Evolutionary conservation across 2,113 vertebrate genomes (phyloP).

Genomic region (Dicaeum eximium): DNA sequence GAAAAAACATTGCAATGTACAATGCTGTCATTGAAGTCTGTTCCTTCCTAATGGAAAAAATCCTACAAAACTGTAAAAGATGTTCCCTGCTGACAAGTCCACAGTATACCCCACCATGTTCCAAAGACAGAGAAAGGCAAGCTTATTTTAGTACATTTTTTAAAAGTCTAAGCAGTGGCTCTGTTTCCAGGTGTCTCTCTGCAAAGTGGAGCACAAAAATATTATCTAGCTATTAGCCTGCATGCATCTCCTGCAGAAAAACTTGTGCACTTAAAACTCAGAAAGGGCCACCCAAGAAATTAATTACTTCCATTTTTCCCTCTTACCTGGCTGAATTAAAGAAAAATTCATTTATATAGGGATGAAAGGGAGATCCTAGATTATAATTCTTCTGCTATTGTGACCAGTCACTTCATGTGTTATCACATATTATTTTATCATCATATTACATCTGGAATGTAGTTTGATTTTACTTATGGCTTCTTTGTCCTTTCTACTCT

Average conservation of each 20-base stretch:
- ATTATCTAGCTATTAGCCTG: not conserved
- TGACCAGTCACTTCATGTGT: not conserved
- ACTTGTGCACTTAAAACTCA: not conserved
- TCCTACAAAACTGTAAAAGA: not conserved
- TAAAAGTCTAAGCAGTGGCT: not conserved
- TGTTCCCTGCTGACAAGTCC: too few species aligned
- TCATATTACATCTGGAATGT: not conserved
- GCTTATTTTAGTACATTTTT: not conserved
- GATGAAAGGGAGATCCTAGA: not conserved
- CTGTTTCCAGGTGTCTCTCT: not conserved
- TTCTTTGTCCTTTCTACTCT: not conserved
- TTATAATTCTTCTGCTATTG: not conserved
- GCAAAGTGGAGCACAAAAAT: not conserved
- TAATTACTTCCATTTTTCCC: not conserved
- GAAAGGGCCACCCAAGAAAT: not conserved
- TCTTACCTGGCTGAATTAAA: not conserved
- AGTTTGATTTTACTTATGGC: not conserved
- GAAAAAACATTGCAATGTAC: not conserved
- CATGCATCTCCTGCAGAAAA: not conserved
- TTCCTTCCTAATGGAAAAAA: not conserved
- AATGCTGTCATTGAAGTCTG: slow-evolving; percentile 3
- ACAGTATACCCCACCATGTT: not conserved
- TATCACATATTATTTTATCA: not conserved
- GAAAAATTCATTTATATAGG: not conserved
- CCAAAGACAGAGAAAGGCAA: not conserved